These are phyloP conservation scores for Thera britannica DNA, from an alignment of 2,888 invertebrate species.

Conservation along the genomic window DNA sequence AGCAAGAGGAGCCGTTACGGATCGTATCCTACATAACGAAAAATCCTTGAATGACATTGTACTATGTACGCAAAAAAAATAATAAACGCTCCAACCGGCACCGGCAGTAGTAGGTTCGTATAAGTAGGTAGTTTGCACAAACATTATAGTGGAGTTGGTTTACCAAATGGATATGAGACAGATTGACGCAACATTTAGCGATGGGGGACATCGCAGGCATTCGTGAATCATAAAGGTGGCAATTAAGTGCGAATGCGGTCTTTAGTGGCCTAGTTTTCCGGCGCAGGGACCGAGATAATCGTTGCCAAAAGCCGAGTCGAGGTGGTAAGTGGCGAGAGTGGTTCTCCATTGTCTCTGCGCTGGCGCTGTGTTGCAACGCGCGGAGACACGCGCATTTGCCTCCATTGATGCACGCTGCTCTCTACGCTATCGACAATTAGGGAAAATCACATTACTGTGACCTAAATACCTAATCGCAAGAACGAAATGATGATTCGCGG, in stretches of 20 bases:
- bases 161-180: conserved; percentile 24
- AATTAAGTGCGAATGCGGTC: conserved; percentile 54
- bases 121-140: background rate
- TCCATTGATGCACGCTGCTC: conserved; percentile 70
- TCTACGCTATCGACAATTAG: conserved; percentile 58
- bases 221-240: conserved; percentile 40
- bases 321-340: conserved; percentile 65
- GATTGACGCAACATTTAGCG: conserved; percentile 40
- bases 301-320: conserved; percentile 66
- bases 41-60: conserved; percentile 66
- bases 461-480: conserved; percentile 77
- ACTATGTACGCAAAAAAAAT: conserved; percentile 56
- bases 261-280: conserved; percentile 64
- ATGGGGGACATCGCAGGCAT: conserved; percentile 29
- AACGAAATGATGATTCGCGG: conserved; percentile 73
- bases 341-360: conserved; percentile 64
- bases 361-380: conserved; percentile 65
- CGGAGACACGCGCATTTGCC: conserved; percentile 80
- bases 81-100: conserved; percentile 42
- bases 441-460: conserved; percentile 68
- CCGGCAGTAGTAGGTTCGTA: too few relatives aligned
- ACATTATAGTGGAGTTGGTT: conserved; percentile 4
- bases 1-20: conserved; percentile 52
- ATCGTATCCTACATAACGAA: conserved; percentile 48
- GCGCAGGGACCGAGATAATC: conserved; percentile 63